Conservation (phyloP, 2,888 invertebrate genomes). For the Drosophila kuntzei region DNA sequence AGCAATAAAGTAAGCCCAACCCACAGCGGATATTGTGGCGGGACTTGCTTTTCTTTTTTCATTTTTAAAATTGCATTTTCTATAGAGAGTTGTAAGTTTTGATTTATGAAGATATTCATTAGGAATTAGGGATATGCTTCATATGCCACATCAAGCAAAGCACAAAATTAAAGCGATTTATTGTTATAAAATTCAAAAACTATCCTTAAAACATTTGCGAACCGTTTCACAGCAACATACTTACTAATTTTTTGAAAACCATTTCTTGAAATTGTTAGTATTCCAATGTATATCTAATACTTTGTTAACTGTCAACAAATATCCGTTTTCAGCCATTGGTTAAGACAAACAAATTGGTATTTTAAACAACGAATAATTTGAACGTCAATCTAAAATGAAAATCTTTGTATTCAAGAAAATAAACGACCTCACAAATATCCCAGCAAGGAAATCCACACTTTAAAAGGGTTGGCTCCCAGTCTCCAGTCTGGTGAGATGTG, state of each 20-base stretch:
- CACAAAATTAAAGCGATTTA: conserved; percentile 7
- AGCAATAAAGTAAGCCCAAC: conserved; percentile 74
- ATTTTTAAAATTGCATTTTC: conserved; percentile 51
- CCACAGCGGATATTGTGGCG: conserved; percentile 62
- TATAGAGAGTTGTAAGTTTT: conserved; percentile 51
- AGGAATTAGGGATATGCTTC: conserved; percentile 33
- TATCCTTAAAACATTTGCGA: background rate
- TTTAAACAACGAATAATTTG: conserved; percentile 32
- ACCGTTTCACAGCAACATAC: background rate
- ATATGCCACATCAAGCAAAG: conserved; percentile 12
- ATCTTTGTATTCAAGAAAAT: conserved; percentile 46
- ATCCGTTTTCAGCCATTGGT: conserved; percentile 5
- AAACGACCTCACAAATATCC: conserved; percentile 34
- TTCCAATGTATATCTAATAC: background rate
- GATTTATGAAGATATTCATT: conserved; percentile 74
- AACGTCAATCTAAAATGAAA: conserved; percentile 68
- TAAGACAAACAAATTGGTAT: conserved; percentile 32
- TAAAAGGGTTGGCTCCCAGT: conserved; percentile 59
- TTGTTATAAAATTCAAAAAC: conserved; percentile 4
- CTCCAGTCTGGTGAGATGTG: conserved; percentile 19
- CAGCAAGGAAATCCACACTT: conserved; percentile 53
- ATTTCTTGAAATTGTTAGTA: background rate
- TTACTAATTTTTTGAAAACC: background rate
- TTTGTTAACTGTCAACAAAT: background rate
- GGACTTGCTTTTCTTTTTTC: conserved; percentile 43